phyloP scores from a whole-genome alignment of 1,140 invertebrate species.

The Andricus grossulariae region DNA sequence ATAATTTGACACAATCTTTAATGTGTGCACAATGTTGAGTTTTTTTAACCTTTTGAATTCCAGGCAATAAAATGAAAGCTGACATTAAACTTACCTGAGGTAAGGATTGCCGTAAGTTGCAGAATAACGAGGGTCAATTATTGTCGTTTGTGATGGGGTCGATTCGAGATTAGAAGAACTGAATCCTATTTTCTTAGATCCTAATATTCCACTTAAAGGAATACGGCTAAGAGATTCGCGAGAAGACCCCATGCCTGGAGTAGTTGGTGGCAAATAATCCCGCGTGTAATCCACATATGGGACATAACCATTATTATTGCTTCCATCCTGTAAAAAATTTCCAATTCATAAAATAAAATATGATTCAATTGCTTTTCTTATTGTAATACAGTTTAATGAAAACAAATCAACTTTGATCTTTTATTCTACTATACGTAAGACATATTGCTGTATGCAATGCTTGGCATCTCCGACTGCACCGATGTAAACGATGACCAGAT shows the following conservation, averaged over 20 bases:
- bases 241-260: slow-evolving; percentile 74
- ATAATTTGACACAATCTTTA: too few relatives aligned
- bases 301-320: slow-evolving; percentile 92
- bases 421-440: too few relatives aligned
- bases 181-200: slow-evolving; percentile 78
- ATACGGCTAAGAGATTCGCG: slow-evolving; percentile 77
- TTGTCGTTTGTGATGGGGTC: slow-evolving; percentile 75
- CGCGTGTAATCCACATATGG: slow-evolving; percentile 90
- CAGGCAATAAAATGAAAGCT: too few relatives aligned
- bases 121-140: slow-evolving; percentile 89
- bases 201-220: slow-evolving; percentile 73
- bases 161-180: slow-evolving; percentile 76
- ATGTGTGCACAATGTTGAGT: too few relatives aligned
- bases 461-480: too few relatives aligned
- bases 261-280: slow-evolving; percentile 88
- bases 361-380: too few relatives aligned
- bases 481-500: too few relatives aligned
- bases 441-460: too few relatives aligned
- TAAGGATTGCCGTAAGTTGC: slow-evolving; percentile 94
- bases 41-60: too few relatives aligned
- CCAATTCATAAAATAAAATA: background rate
- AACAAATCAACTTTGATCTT: too few relatives aligned
- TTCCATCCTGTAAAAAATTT: slow-evolving; percentile 80
- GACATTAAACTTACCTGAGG: slow-evolving; percentile 77
- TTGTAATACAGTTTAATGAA: too few relatives aligned